phyloP scores from a whole-genome alignment of 2,797 vertebrate genomes.

The Myotis pilosus region DNA sequence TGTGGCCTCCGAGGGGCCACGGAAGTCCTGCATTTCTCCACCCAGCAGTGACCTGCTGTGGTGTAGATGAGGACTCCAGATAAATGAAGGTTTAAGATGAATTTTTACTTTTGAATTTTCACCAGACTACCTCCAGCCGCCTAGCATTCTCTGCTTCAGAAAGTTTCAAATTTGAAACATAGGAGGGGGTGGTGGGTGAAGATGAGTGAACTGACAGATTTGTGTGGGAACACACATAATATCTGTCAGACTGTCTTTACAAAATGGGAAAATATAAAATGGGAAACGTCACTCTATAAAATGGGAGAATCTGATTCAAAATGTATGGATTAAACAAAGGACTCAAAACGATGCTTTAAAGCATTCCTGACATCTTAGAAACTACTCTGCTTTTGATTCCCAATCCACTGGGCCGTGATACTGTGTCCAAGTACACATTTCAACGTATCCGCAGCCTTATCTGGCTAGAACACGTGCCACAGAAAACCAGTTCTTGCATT shows the following conservation, averaged over 20 bases:
- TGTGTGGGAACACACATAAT: slow-evolving; percentile 63
- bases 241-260: slow-evolving; percentile 67
- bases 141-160: slow-evolving; percentile 57
- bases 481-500: neutral
- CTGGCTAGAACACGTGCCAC: neutral
- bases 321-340: slow-evolving; percentile 64
- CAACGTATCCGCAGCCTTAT: neutral
- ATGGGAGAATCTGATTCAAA: slow-evolving; percentile 53
- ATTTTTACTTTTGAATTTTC: slow-evolving; percentile 31
- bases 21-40: neutral
- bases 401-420: neutral
- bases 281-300: slow-evolving; percentile 62
- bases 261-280: slow-evolving; percentile 57
- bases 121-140: slow-evolving; percentile 21
- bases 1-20: neutral
- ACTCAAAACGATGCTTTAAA: slow-evolving; percentile 27
- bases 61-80: neutral
- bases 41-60: neutral
- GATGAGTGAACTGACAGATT: slow-evolving; percentile 66
- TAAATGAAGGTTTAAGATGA: neutral
- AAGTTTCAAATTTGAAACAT: slow-evolving; percentile 58
- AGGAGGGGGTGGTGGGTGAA: slow-evolving; percentile 62
- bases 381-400: slow-evolving; percentile 24
- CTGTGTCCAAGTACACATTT: neutral
- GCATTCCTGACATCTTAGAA: slow-evolving; percentile 26